Conservation (phyloP, 64 coral and sea anemone genomes). For the Hydrozoanthus tunicans region DNA sequence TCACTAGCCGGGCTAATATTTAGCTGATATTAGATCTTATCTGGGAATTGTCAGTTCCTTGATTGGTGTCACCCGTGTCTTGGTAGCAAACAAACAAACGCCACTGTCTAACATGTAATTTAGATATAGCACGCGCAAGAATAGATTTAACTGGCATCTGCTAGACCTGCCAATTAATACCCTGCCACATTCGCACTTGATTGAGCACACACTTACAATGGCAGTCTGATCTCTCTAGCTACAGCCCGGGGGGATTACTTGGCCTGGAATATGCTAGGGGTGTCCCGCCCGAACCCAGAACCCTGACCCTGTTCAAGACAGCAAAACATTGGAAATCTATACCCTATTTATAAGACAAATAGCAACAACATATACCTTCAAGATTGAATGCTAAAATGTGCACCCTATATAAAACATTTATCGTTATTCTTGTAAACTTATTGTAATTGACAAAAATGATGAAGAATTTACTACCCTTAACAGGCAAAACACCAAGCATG, state of each 20-base stretch:
- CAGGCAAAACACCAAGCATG: too few relatives aligned
- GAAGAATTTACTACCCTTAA: too few relatives aligned
- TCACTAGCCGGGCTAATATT: slow-evolving; percentile 2
- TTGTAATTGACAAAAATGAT: too few relatives aligned
- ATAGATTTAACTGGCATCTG: neutral
- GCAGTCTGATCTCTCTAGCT: neutral
- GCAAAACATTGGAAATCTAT: neutral
- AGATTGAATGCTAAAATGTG: too few relatives aligned
- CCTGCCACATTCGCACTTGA: neutral
- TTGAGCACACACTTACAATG: neutral
- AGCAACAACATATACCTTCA: too few relatives aligned
- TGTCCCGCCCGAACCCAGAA: too few relatives aligned
- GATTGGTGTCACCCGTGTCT: slow-evolving; percentile 28
- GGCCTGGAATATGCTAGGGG: neutral
- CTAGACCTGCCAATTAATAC: slow-evolving; percentile 10
- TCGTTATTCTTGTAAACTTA: too few relatives aligned
- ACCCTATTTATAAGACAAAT: neutral
- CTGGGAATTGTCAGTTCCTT: neutral
- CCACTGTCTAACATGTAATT: neutral
- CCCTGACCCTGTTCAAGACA: too few relatives aligned
- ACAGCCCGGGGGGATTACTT: neutral
- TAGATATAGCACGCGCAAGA: slow-evolving; percentile 33
- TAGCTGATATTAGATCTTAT: neutral
- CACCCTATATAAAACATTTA: too few relatives aligned
- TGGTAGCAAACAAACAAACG: neutral